Evolutionary conservation across 2,113 vertebrate genomes (phyloP).

Genomic region (Alaudala cheleensis): DNA sequence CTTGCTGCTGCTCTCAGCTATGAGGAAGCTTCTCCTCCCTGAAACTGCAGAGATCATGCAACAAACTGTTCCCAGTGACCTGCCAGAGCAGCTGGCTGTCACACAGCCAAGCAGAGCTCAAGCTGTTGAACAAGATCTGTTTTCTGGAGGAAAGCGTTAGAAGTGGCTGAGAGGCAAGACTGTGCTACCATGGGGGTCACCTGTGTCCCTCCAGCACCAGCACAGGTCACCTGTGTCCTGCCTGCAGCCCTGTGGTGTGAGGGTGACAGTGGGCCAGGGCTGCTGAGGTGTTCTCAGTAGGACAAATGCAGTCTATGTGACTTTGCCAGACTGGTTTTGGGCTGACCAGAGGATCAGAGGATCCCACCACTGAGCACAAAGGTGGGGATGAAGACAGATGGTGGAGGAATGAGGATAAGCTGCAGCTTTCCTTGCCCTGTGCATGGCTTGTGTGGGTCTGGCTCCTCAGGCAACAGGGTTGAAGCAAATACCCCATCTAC

Average conservation of each 20-base stretch:
- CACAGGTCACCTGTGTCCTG: background rate
- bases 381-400: background rate
- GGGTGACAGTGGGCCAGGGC: background rate
- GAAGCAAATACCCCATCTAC: background rate
- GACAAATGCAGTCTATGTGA: background rate
- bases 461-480: background rate
- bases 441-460: fast-evolving
- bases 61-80: slow-evolving; percentile 22
- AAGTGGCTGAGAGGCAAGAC: background rate
- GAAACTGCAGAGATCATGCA: background rate
- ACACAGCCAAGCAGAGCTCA: background rate
- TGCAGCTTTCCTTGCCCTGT: background rate
- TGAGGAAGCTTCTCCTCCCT: slow-evolving; percentile 63
- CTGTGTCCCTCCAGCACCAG: background rate
- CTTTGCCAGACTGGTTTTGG: background rate
- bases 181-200: fast-evolving
- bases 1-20: background rate
- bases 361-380: background rate
- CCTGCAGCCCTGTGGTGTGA: background rate
- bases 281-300: background rate
- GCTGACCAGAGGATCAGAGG: background rate
- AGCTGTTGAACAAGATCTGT: background rate
- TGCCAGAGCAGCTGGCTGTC: slow-evolving; percentile 42
- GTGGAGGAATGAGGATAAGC: background rate
- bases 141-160: background rate